Conservation (phyloP, 2,113 vertebrate genomes). For the Trachemys scripta region DNA sequence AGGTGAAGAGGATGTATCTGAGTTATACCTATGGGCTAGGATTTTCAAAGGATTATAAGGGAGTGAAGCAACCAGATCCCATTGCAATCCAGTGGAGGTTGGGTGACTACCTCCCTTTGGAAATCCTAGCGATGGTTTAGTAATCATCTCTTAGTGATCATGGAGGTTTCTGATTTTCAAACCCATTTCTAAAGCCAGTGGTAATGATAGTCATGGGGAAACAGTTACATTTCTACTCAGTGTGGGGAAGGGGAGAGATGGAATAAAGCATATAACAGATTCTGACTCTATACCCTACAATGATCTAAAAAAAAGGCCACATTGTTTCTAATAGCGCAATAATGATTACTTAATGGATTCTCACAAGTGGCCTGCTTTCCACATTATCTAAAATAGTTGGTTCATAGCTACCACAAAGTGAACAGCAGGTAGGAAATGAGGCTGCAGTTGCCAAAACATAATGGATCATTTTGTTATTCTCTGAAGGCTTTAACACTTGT, state of each 20-base stretch:
- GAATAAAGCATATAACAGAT: background rate
- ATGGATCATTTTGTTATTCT: constrained; percentile 59
- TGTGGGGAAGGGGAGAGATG: background rate
- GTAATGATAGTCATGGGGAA: too few species aligned
- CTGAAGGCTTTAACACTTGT: constrained; percentile 28
- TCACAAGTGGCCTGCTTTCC: constrained; percentile 47
- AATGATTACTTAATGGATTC: constrained; percentile 56
- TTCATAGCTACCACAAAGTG: constrained; percentile 22
- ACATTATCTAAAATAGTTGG: constrained; percentile 64
- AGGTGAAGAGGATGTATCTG: background rate
- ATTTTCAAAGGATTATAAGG: background rate
- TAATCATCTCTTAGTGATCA: background rate
- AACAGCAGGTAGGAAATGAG: constrained; percentile 70
- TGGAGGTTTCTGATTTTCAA: background rate
- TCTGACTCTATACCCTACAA: background rate
- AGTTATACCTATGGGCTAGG: background rate
- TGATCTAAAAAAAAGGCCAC: background rate
- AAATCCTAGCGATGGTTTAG: background rate
- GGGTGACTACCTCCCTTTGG: background rate
- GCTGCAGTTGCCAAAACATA: constrained; percentile 45
- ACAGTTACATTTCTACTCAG: too few species aligned
- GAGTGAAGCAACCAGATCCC: background rate
- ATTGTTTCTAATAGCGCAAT: constrained; percentile 4
- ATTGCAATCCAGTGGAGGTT: background rate
- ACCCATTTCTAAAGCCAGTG: background rate